Conservation (phyloP, 2,888 invertebrate species). For the Cephus rjabovi region DNA sequence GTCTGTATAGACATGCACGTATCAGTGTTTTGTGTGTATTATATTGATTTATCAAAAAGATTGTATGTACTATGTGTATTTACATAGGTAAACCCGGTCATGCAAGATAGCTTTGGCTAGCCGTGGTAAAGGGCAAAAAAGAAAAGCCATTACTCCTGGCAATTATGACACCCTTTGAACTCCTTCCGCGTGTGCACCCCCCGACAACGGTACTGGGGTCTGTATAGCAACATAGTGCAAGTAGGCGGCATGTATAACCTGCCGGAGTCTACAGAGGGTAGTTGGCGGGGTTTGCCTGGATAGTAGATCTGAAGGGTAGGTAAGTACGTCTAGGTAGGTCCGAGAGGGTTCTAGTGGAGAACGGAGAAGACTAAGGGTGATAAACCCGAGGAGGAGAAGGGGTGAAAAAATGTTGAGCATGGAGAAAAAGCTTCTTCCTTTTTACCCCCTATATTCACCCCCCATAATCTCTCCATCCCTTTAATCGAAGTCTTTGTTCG, state of each 20-base stretch:
- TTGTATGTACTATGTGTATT: background rate
- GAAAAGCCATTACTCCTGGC: slow-evolving; percentile 41
- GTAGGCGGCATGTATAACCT: slow-evolving; percentile 10
- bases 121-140: slow-evolving; percentile 30
- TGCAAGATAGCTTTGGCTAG: background rate
- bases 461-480: background rate
- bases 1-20: background rate
- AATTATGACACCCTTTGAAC: slow-evolving; percentile 50
- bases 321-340: background rate
- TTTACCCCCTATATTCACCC: background rate
- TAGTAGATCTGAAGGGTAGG: background rate
- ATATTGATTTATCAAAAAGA: background rate
- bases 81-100: background rate
- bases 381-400: background rate
- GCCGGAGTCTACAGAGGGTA: slow-evolving; percentile 1
- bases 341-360: background rate
- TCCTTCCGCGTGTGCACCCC: slow-evolving; percentile 9
- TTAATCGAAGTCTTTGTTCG: background rate
- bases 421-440: background rate
- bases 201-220: background rate
- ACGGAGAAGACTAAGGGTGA: background rate
- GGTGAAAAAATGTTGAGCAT: background rate
- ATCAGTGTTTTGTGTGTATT: background rate
- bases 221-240: background rate
- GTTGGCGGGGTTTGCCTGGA: background rate